phyloP scores from a whole-genome alignment of 2,113 vertebrate genomes.

The Vulpes vulpes region DNA sequence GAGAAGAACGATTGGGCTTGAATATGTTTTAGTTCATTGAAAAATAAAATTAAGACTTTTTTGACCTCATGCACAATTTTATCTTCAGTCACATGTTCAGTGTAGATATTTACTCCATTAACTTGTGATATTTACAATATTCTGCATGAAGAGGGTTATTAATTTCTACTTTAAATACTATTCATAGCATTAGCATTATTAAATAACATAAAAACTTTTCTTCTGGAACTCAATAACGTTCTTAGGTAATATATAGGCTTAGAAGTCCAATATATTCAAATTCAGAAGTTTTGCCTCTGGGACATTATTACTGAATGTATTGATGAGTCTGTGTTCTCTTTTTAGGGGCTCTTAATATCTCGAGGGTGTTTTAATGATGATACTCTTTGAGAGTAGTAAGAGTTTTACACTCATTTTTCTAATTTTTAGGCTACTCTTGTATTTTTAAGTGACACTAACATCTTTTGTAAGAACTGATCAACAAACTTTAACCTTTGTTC shows the following conservation, averaged over 20 bases:
- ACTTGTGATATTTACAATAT: not conserved
- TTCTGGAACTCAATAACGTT: not conserved
- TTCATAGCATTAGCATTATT: not conserved
- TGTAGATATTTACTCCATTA: not conserved
- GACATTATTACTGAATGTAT: not conserved
- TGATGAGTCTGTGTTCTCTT: not conserved
- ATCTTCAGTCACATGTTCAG: not conserved
- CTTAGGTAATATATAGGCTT: not conserved
- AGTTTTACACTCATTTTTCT: not conserved
- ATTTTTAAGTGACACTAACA: not conserved
- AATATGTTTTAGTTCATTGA: slow-evolving; percentile 20
- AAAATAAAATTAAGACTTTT: slow-evolving; percentile 45
- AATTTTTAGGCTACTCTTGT: not conserved
- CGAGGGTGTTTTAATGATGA: not conserved
- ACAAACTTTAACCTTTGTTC: not conserved
- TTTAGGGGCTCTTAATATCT: not conserved
- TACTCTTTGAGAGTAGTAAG: not conserved
- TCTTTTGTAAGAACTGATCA: not conserved
- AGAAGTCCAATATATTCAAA: not conserved
- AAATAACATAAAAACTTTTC: not conserved
- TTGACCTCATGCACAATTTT: not conserved
- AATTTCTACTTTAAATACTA: slow-evolving; percentile 20
- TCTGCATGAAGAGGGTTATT: not conserved
- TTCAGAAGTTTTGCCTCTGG: not conserved
- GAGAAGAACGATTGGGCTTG: not conserved